Percentiles rank a stretch among this genome's conserved stretches.
Conservation (phyloP, 2,113 vertebrate genomes). For the Chaetodon trifascialis region DNA sequence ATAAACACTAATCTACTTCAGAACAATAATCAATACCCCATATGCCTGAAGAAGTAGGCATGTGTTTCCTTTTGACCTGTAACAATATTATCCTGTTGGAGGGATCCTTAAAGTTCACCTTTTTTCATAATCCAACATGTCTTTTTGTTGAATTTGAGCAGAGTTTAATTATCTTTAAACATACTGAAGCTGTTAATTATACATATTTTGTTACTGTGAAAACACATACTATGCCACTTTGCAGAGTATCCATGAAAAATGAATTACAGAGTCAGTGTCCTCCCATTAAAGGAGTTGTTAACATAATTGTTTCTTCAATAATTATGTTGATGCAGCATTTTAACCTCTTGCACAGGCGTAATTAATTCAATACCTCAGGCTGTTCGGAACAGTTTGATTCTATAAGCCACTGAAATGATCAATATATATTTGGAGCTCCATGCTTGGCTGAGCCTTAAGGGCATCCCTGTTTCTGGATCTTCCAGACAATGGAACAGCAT, state of each 20-base stretch:
- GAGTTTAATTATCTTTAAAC: background rate
- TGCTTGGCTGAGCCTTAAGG: conserved; percentile 20
- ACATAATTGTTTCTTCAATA: conserved; percentile 59
- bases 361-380: conserved; percentile 43
- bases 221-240: conserved; percentile 15
- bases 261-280: conserved; percentile 24
- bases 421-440: conserved; percentile 37
- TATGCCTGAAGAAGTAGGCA: no score
- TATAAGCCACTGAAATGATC: conserved; percentile 36
- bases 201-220: background rate
- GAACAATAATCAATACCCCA: background rate
- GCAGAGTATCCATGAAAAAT: conserved; percentile 16
- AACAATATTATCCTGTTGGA: background rate
- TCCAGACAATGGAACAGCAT: conserved; percentile 1
- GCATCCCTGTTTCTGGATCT: background rate
- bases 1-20: background rate
- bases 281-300: conserved; percentile 45
- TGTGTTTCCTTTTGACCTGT: background rate
- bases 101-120: background rate
- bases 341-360: conserved; percentile 19
- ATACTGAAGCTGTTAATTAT: background rate
- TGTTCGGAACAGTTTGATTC: conserved; percentile 25
- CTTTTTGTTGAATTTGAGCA: background rate
- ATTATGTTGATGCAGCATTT: conserved; percentile 70
- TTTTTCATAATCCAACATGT: background rate